Base-by-base conservation (phyloP, 2,113 vertebrate species). In the Aphelocoma coerulescens region DNA sequence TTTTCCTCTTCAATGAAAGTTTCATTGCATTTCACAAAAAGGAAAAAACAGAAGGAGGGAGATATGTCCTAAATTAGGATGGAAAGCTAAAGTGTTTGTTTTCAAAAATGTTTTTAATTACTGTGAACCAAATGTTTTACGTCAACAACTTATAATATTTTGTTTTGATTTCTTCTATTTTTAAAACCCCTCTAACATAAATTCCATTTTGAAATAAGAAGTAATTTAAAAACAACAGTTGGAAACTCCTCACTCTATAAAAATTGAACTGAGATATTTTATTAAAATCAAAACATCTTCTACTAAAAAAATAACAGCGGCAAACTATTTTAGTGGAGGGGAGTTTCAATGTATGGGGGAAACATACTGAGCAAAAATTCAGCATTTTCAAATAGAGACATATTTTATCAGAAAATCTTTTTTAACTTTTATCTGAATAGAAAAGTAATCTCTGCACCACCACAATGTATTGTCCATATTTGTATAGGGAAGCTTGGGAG, bases 91-190 rank as follows among this genome's bases (percentile, higher is more conserved):
- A 91, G 41, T 76, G 46, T 33, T 94, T 90, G 67, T 94, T 92
- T 95, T 76, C 54, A 71, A 79, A 93, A 93, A 66, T 94, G 94
- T 80, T 97, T 94, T 95, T 94, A 95, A 97, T 95, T 95, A 94
- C 63, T 80, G 46, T 66, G 59, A 83, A 83, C 63, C 67, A 79
- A 92, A 95, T 54, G 88, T 94, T 96, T 93, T 95, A 95, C 67
- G 57, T 94, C 94, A 97, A 92, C 23, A 94, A 73, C 71, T 86
- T 88, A 54, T 39, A 69, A 91, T 92, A 92, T 83, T 96, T 91
- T 95, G 91, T 63, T 96, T 97, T 95, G 46, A 79, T 85, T 79
- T 88, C 84, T 92, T 88, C 92, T 95, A 94, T 93, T 96, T 93
- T 94, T 94, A 86, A 85, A 94, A 83, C 2, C 7, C 16, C 16